A percentile compares a stretch with the other conserved stretches of the same genome.
Evolutionary conservation across 2,888 invertebrate species (phyloP).

Genomic region (Protodeltote pygarga): DNA sequence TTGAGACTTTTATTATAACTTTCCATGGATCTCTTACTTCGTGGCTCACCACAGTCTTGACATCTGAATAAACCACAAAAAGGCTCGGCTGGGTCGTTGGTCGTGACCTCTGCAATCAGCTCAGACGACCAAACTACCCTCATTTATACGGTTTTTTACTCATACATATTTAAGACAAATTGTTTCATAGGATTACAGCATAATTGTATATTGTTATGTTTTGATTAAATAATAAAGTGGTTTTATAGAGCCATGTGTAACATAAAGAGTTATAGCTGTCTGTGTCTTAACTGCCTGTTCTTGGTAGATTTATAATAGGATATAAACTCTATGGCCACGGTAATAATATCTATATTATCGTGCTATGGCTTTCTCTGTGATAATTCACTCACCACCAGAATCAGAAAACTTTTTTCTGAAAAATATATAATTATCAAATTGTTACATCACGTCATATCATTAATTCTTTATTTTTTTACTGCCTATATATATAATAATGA

Average conservation of each 20-base stretch:
- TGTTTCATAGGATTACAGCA: constrained; percentile 15
- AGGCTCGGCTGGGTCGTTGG: constrained; percentile 45
- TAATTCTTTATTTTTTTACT: no score
- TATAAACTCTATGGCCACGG: no score
- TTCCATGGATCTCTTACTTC: background rate
- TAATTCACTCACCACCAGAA: no score
- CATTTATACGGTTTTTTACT: constrained; percentile 38
- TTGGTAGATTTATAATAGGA: no score
- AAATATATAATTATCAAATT: no score
- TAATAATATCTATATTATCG: no score
- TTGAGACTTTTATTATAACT: background rate
- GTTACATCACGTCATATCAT: no score
- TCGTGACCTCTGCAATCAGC: constrained; percentile 41
- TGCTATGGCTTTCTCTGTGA: no score
- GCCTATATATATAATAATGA: no score
- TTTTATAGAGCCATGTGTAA: background rate
- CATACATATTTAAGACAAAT: constrained; percentile 41
- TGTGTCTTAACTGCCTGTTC: no score
- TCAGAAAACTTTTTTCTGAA: no score
- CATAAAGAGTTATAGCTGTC: no score
- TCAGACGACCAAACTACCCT: constrained; percentile 14
- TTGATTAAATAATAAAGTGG: background rate
- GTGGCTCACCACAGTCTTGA: constrained; percentile 24
- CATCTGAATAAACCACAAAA: constrained; percentile 49
- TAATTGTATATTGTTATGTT: background rate